Evolutionary conservation across 1,140 invertebrate genomes (phyloP).

Genomic region (Papilio polytes): DNA sequence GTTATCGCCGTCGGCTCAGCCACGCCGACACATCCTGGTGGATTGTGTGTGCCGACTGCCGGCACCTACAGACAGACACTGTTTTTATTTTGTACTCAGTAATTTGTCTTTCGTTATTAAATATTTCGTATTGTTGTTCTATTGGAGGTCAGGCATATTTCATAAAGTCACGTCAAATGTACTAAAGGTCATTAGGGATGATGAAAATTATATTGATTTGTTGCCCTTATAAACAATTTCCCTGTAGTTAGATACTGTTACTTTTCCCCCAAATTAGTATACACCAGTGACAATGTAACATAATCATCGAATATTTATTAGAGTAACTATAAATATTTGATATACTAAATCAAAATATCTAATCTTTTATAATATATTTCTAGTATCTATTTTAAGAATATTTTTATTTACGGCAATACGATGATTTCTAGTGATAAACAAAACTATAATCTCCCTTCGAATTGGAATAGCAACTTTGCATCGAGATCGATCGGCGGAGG

Average conservation of each 20-base stretch:
- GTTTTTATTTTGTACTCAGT: neutral
- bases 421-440: constrained; percentile 74
- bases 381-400: constrained; percentile 43
- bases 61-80: neutral
- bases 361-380: neutral
- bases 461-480: constrained; percentile 71
- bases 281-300: too few relatives aligned
- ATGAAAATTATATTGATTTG: too few relatives aligned
- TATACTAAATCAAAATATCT: neutral
- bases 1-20: constrained; percentile 18
- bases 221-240: too few relatives aligned
- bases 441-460: constrained; percentile 68
- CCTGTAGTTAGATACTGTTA: too few relatives aligned
- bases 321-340: constrained; percentile 30
- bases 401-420: constrained; percentile 71
- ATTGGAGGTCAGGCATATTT: neutral
- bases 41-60: neutral
- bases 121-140: neutral
- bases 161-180: neutral
- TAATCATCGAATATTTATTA: neutral
- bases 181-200: neutral
- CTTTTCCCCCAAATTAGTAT: too few relatives aligned
- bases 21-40: constrained; percentile 6
- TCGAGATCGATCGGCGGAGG: constrained; percentile 77
- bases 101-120: neutral